A percentile compares a stretch with the other conserved stretches of the same genome.
Conservation (phyloP, 2,888 invertebrate genomes). For the Trissolcus japonicus region DNA sequence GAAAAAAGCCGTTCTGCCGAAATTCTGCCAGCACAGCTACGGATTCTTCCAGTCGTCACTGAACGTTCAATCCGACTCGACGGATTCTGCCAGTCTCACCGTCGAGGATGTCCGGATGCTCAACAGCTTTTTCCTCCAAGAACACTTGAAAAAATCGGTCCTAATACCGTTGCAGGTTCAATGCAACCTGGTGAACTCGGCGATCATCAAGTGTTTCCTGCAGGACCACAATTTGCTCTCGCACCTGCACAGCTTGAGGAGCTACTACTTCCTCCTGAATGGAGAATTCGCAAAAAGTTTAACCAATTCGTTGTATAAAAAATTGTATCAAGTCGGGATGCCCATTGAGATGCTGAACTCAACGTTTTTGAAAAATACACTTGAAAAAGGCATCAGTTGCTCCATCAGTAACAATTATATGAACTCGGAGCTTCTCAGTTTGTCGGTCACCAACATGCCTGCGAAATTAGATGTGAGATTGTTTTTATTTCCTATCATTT, state of each 20-base stretch:
- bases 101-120: conserved; percentile 71
- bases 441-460: conserved; percentile 68
- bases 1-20: not conserved
- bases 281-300: conserved; percentile 87
- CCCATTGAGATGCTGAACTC: conserved; percentile 84
- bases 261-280: conserved; percentile 87
- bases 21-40: conserved; percentile 29
- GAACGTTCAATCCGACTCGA: conserved; percentile 13
- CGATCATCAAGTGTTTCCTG: conserved; percentile 83
- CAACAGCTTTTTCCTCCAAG: conserved; percentile 75
- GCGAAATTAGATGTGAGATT: conserved; percentile 72
- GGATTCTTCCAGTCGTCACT: conserved; percentile 33
- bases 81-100: conserved; percentile 62
- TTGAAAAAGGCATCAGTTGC: conserved; percentile 83
- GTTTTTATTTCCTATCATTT: conserved; percentile 8
- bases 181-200: conserved; percentile 83
- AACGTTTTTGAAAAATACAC: conserved; percentile 82
- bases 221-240: conserved; percentile 82
- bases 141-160: conserved; percentile 82
- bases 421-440: conserved; percentile 69
- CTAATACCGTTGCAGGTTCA: conserved; percentile 83
- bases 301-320: conserved; percentile 83
- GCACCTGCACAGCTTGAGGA: conserved; percentile 85
- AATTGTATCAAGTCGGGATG: conserved; percentile 81
- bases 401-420: conserved; percentile 78